Percentiles rank a stretch among this genome's conserved stretches.
phyloP scores from a whole-genome alignment of 2,888 invertebrate genomes.

The Andricus curvator region DNA sequence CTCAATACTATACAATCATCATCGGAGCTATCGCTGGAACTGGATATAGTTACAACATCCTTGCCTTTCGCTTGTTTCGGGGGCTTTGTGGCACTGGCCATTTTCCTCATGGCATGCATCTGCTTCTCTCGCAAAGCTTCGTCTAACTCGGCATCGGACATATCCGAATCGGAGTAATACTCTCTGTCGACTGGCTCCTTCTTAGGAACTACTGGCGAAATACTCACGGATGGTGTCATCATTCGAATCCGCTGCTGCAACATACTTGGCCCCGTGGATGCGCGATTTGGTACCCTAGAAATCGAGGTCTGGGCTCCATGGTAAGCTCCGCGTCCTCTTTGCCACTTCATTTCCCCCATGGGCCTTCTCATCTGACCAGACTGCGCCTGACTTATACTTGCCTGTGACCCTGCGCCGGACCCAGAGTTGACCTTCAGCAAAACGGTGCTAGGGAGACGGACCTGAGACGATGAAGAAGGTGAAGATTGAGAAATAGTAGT shows the following conservation, averaged over 20 bases:
- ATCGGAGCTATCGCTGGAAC: slow-evolving; percentile 85
- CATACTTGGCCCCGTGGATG: slow-evolving; percentile 67
- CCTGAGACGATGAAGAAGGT: slow-evolving; percentile 66
- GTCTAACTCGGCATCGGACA: slow-evolving; percentile 73
- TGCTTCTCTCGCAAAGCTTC: slow-evolving; percentile 71
- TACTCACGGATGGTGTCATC: slow-evolving; percentile 80
- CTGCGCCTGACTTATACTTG: slow-evolving; percentile 62
- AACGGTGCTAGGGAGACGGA: slow-evolving; percentile 74
- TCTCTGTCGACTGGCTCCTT: slow-evolving; percentile 73
- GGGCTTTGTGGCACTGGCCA: slow-evolving; percentile 50
- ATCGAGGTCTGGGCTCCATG: slow-evolving; percentile 50
- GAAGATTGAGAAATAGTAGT: slow-evolving; percentile 71
- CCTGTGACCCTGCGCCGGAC: slow-evolving; percentile 49
- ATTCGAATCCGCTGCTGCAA: slow-evolving; percentile 75
- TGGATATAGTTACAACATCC: slow-evolving; percentile 88
- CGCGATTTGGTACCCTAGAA: slow-evolving; percentile 66
- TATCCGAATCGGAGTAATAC: slow-evolving; percentile 75
- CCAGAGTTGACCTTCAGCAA: slow-evolving; percentile 74
- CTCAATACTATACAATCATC: slow-evolving; percentile 93
- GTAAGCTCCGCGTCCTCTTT: slow-evolving; percentile 70
- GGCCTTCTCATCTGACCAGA: slow-evolving; percentile 66
- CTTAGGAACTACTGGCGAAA: slow-evolving; percentile 78
- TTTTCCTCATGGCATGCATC: slow-evolving; percentile 66
- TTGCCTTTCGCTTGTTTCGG: slow-evolving; percentile 73
- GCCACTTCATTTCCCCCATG: slow-evolving; percentile 72